phyloP scores from a whole-genome alignment of 2,797 vertebrate species.

The Spheniscus humboldti region DNA sequence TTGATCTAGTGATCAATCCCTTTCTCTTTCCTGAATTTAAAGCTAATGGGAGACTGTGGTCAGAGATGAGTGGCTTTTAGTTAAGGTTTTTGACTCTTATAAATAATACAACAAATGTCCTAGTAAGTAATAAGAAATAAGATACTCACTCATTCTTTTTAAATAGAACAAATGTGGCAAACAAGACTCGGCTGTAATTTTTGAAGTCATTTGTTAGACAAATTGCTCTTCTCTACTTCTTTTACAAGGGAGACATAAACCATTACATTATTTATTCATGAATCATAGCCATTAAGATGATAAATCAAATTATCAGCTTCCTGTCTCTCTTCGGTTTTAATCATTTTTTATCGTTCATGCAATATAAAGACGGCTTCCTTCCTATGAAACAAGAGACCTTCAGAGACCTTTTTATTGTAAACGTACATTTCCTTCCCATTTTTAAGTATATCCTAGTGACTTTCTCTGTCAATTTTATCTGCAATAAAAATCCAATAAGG shows the following conservation, averaged over 20 bases:
- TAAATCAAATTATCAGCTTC: slow-evolving; percentile 83
- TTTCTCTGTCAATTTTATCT: slow-evolving; percentile 63
- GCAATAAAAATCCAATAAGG: slow-evolving; percentile 67
- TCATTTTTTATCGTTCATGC: slow-evolving; percentile 76
- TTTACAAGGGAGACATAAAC: slow-evolving; percentile 76
- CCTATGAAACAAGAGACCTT: slow-evolving; percentile 74
- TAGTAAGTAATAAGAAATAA: slow-evolving; percentile 68
- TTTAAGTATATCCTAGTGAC: slow-evolving; percentile 63
- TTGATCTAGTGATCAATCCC: slow-evolving; percentile 83
- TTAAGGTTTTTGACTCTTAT: slow-evolving; percentile 71
- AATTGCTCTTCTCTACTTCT: slow-evolving; percentile 60
- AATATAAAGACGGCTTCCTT: slow-evolving; percentile 82
- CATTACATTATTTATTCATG: slow-evolving; percentile 89
- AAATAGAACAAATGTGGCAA: slow-evolving; percentile 70
- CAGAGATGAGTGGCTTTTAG: slow-evolving; percentile 73
- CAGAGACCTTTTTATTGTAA: slow-evolving; percentile 70
- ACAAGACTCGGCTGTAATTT: slow-evolving; percentile 59
- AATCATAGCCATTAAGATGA: slow-evolving; percentile 80
- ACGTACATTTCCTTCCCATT: slow-evolving; percentile 72
- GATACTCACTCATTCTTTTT: slow-evolving; percentile 56
- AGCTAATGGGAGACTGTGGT: slow-evolving; percentile 73
- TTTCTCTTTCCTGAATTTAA: slow-evolving; percentile 78
- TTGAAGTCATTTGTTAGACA: slow-evolving; percentile 64
- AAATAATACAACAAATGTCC: slow-evolving; percentile 71
- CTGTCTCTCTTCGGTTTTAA: slow-evolving; percentile 74